phyloP scores from a whole-genome alignment of 2,797 vertebrate genomes.

The Girardinus metallicus region DNA sequence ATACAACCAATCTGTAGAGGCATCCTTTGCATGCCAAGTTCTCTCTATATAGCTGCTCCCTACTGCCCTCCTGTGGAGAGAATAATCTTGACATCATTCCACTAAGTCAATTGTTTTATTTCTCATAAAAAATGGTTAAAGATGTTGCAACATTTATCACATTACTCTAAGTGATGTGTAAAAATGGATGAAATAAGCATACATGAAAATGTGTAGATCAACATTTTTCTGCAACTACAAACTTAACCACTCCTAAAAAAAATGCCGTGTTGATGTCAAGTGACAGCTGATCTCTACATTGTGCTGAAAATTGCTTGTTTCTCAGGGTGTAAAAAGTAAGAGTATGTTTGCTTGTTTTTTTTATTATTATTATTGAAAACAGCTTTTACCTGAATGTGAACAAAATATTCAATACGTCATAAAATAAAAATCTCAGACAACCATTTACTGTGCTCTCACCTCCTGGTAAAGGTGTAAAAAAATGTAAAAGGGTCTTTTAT shows the following conservation, averaged over 20 bases:
- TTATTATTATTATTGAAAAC: background rate
- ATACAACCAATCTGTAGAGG: background rate
- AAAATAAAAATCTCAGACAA: background rate
- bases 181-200: background rate
- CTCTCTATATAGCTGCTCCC: background rate
- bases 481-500: background rate
- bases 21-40: background rate
- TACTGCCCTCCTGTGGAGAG: conserved; percentile 77
- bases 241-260: background rate
- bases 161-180: background rate
- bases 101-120: background rate
- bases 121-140: background rate
- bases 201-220: background rate
- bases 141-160: background rate
- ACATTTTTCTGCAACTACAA: background rate
- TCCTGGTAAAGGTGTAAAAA: background rate
- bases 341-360: background rate
- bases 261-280: background rate
- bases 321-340: background rate
- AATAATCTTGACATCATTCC: background rate
- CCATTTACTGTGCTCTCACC: background rate
- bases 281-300: background rate
- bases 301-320: background rate
- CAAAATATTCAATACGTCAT: background rate
- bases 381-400: background rate